These are phyloP conservation scores for Rhamnusium bicolor DNA, from an alignment of 2,888 invertebrate genomes.

Conservation along the genomic window DNA sequence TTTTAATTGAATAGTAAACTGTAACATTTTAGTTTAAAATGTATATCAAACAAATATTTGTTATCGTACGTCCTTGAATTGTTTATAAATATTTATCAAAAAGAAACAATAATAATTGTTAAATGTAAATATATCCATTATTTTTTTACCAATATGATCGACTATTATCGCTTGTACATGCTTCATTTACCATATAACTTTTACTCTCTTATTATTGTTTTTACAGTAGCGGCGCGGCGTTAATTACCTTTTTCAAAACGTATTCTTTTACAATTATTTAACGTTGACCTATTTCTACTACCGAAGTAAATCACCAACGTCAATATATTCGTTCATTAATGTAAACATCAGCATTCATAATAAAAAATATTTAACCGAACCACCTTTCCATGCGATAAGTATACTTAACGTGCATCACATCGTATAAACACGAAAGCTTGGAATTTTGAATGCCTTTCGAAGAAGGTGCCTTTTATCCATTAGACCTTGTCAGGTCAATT, in stretches of 20 bases:
- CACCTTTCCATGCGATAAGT: too few species aligned
- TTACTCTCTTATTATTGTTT: constrained; percentile 16
- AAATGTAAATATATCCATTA: constrained; percentile 38
- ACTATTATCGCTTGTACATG: constrained; percentile 30
- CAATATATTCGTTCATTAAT: too few species aligned
- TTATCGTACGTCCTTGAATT: constrained; percentile 44
- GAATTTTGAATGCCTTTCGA: too few species aligned
- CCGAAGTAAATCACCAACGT: too few species aligned
- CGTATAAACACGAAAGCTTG: too few species aligned
- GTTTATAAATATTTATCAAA: constrained; percentile 48
- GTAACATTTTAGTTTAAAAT: constrained; percentile 24
- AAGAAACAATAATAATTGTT: constrained; percentile 43
- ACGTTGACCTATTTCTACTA: too few species aligned
- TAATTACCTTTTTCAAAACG: neutral
- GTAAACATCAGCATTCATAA: too few species aligned
- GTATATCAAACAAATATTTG: constrained; percentile 29
- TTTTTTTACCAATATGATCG: constrained; percentile 35
- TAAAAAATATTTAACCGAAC: too few species aligned
- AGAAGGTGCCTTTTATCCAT: too few species aligned
- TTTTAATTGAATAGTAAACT: constrained; percentile 22
- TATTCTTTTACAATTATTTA: too few species aligned
- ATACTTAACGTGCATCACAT: too few species aligned
- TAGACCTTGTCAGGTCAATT: too few species aligned
- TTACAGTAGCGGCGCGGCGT: neutral
- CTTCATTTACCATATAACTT: constrained; percentile 30